Evolutionary conservation across 2,113 vertebrate genomes (phyloP).

Genomic region (Dipodomys stephensi): DNA sequence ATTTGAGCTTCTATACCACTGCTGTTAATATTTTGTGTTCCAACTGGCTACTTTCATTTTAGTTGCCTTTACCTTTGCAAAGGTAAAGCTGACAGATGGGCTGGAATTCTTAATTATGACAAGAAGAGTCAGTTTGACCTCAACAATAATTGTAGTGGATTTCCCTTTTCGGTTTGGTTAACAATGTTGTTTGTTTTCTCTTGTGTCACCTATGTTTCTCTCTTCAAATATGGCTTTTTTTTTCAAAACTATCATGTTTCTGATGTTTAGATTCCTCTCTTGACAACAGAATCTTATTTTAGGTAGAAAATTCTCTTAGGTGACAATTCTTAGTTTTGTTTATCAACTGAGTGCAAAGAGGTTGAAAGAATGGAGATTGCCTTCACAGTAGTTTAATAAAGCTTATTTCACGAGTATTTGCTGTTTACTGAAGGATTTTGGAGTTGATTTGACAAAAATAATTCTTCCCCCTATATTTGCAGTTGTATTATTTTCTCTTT

Average conservation of each 20-base stretch:
- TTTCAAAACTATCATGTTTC: background rate
- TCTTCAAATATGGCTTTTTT: background rate
- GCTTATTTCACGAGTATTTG: background rate
- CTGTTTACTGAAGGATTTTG: background rate
- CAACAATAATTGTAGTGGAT: too few species aligned
- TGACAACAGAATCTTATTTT: background rate
- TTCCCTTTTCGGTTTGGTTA: too few species aligned
- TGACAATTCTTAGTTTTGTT: background rate
- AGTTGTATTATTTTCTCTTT: background rate
- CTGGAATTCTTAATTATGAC: background rate
- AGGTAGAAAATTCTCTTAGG: background rate
- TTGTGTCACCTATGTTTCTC: background rate
- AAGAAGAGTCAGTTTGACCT: background rate
- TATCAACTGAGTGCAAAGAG: background rate
- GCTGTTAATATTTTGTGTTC: too few species aligned
- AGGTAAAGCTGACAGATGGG: background rate
- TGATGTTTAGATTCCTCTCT: background rate
- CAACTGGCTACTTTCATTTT: background rate
- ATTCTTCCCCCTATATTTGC: background rate
- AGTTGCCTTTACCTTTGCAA: background rate
- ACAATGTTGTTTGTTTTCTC: background rate
- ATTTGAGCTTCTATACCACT: background rate
- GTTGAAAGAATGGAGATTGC: background rate
- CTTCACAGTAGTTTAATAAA: background rate
- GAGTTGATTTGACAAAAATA: slow-evolving; percentile 11